phyloP scores from a whole-genome alignment of 2,113 vertebrate genomes.

The Nannobrachium achirus region DNA sequence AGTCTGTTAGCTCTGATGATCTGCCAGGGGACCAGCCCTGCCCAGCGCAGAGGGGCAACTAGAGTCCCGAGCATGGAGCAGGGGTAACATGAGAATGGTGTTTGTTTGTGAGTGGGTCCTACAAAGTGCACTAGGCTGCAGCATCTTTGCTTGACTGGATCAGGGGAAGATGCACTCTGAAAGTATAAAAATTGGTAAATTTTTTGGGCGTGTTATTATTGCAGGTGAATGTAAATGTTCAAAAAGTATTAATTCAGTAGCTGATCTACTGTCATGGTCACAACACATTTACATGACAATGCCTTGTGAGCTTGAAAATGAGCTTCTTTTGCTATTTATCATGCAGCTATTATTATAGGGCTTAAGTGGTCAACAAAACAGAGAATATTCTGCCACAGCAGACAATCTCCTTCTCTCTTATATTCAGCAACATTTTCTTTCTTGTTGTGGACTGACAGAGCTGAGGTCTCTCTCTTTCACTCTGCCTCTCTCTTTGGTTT shows the following conservation, averaged over 20 bases:
- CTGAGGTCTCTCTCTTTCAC: not conserved
- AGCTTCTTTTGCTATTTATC: no score
- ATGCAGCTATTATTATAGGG: not conserved
- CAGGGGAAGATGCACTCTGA: not conserved
- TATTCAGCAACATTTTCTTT: not conserved
- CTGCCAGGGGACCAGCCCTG: slow-evolving; percentile 53
- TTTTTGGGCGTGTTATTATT: no score
- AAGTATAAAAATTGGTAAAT: no score
- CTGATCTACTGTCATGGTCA: no score
- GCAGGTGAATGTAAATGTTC: no score
- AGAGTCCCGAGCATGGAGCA: slow-evolving; percentile 5
- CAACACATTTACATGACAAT: no score
- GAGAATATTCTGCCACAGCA: no score
- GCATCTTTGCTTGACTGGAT: not conserved
- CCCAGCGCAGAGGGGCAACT: not conserved
- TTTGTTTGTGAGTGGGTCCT: not conserved
- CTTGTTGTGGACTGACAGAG: not conserved
- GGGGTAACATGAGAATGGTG: not conserved
- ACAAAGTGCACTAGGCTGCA: not conserved
- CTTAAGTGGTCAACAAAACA: not conserved
- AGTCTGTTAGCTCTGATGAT: slow-evolving; percentile 61
- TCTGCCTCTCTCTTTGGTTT: not conserved
- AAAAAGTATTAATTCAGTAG: no score
- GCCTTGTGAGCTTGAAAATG: no score
- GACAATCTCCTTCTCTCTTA: no score